Base-by-base conservation (phyloP, 2,888 invertebrate genomes). In the Arenicola marina region DNA sequence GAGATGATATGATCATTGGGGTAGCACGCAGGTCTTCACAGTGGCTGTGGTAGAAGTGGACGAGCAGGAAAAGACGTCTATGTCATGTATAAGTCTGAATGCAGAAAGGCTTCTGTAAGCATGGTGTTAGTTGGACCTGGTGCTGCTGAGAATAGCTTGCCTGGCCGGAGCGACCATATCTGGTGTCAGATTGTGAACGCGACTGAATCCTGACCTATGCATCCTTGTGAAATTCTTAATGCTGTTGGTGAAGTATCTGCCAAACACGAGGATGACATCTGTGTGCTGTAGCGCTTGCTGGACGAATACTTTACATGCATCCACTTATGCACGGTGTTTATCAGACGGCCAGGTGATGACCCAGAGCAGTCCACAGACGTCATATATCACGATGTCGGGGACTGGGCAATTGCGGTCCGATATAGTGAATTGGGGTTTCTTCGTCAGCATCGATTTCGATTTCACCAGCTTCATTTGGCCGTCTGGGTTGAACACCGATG, bases 401-500 rank as follows among this genome's bases (percentile, higher is more conserved):
- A 33, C 29, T 33, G 38, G 33, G 34, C 53, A 56, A 34, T 38
- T 54, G 18, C 60, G 11, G 21, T 33, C 60, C 11, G 55, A 59
- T 28, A 54, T 59, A 38, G 24, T 29, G 32, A 56, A 53, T 59
- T 51, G 53, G n/a, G n/a, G n/a, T n/a, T n/a, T n/a, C n/a, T n/a
- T n/a, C n/a, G n/a, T n/a, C n/a, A n/a, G n/a, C n/a, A 31, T 38
- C 44, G 24, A 32, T 56, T 59, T 54, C 43, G 53, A 34, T 29
- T 31, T 55, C 2, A 29, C 24, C 26, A 59, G 33, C n/a, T 44
- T 21, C 31, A 59, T 56, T 26, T 54, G 38, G 18, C 54, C 32
- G 31, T 56, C 34, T 55, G 54, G 60, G 54, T 56, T 24, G 54
- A 59, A 59, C 60, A 59, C 44, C n/a, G 60, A 56, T 55, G 60